phyloP scores from a whole-genome alignment of 2,888 invertebrate genomes.

The Kryphioiulus occultus region DNA sequence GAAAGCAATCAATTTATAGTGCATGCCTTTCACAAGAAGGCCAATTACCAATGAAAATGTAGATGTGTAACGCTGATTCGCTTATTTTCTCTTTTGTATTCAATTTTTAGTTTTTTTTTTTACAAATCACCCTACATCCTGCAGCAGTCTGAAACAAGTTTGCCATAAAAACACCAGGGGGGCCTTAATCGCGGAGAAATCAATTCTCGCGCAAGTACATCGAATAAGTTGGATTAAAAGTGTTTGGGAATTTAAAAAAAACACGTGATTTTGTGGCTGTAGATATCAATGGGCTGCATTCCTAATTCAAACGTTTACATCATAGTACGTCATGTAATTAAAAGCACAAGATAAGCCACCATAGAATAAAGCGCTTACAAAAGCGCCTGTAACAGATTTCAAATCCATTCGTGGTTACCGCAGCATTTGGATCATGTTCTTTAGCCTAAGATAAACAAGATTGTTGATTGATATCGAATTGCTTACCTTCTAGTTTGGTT shows the following conservation, averaged over 20 bases:
- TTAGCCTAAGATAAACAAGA: not conserved
- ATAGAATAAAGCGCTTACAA: not conserved
- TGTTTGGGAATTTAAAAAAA: not conserved
- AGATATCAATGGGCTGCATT: not conserved
- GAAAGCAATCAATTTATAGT: conserved; percentile 53
- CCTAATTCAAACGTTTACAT: not conserved
- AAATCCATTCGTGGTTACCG: not conserved
- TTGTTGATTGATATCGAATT: not conserved
- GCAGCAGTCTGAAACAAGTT: not conserved
- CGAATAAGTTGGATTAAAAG: not conserved
- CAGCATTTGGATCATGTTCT: not conserved
- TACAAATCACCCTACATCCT: not conserved
- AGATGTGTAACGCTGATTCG: conserved; percentile 32
- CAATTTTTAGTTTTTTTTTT: not conserved
- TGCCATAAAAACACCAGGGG: not conserved
- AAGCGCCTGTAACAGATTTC: not conserved
- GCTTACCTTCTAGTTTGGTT: conserved; percentile 39
- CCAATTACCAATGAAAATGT: conserved; percentile 36
- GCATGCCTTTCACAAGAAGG: conserved; percentile 41
- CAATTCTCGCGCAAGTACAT: not conserved
- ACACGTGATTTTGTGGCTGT: not conserved
- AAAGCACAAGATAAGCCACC: not conserved
- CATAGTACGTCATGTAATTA: not conserved
- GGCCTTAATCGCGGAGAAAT: not conserved
- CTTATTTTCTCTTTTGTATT: not conserved